Evolutionary conservation across 2,888 invertebrate genomes (phyloP).

Genomic region (Hesperia comma): DNA sequence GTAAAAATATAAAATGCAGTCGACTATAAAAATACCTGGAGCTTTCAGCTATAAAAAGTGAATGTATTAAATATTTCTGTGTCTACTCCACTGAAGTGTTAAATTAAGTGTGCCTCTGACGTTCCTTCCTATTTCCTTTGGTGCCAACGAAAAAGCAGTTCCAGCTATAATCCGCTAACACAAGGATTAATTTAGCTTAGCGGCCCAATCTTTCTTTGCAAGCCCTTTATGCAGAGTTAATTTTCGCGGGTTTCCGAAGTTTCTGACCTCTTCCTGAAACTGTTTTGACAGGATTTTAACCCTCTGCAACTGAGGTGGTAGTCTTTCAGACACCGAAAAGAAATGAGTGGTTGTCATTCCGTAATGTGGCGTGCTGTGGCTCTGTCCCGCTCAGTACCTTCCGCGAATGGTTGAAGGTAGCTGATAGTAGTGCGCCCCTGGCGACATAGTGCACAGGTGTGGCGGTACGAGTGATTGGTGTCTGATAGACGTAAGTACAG

Average conservation of each 20-base stretch:
- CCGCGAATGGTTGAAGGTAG: too few relatives aligned
- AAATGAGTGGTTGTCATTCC: too few relatives aligned
- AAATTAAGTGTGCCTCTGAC: slow-evolving; percentile 28
- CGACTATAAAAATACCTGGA: neutral
- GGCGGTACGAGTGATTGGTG: too few relatives aligned
- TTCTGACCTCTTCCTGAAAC: slow-evolving; percentile 9
- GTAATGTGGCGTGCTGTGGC: too few relatives aligned
- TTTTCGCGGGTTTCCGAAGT: slow-evolving; percentile 12
- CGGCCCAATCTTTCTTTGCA: neutral
- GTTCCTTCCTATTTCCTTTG: slow-evolving; percentile 11
- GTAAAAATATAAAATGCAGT: too few relatives aligned
- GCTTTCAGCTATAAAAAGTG: neutral
- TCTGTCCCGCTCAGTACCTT: too few relatives aligned
- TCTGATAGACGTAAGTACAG: too few relatives aligned
- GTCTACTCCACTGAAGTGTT: slow-evolving; percentile 24
- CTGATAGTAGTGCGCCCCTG: too few relatives aligned
- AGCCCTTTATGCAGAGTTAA: slow-evolving; percentile 16
- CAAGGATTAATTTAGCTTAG: slow-evolving; percentile 27
- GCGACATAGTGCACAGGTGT: too few relatives aligned
- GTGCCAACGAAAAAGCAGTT: slow-evolving; percentile 12
- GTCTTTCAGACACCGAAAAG: too few relatives aligned
- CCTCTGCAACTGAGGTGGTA: too few relatives aligned
- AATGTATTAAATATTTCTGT: neutral
- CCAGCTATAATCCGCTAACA: slow-evolving; percentile 11
- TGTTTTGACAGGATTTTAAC: slow-evolving; percentile 18